Conservation (phyloP, 1,140 invertebrate species). For the Penaeus indicus region DNA sequence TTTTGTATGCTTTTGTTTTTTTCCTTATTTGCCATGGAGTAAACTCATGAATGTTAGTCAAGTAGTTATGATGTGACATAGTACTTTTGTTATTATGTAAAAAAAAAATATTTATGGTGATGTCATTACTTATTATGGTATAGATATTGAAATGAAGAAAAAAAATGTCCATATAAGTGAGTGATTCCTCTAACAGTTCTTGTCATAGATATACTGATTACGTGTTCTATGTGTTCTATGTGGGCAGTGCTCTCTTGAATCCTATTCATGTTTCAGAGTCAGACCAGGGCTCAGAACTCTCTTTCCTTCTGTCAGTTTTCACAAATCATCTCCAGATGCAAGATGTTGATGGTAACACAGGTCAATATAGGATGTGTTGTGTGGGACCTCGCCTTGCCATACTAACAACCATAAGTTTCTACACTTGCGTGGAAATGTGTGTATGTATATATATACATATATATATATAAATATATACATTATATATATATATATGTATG, state of each 20-base stretch:
- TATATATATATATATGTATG: neutral
- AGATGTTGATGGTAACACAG: constrained; percentile 26
- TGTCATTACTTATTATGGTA: no score
- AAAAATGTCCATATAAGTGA: no score
- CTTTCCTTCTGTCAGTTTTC: constrained; percentile 21
- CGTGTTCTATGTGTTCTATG: neutral
- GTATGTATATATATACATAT: neutral
- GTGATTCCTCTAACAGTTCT: no score
- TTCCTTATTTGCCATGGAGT: no score
- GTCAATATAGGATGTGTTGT: constrained; percentile 4
- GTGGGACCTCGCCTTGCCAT: neutral
- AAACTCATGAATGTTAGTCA: no score
- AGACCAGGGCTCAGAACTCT: constrained; percentile 4
- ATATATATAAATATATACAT: constrained; percentile 1
- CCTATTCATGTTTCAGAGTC: constrained; percentile 21
- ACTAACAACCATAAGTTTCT: neutral
- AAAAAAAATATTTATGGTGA: no score
- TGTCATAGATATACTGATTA: no score
- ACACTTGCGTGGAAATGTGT: neutral
- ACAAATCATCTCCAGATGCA: constrained; percentile 5
- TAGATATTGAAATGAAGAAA: no score
- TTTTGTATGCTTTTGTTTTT: no score
- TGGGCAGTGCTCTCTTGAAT: neutral
- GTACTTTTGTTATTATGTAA: no score
- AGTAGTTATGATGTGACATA: no score